These are phyloP conservation scores for Siderastrea radians DNA, from an alignment of 92 coral and sea anemone genomes.

Conservation along the genomic window DNA sequence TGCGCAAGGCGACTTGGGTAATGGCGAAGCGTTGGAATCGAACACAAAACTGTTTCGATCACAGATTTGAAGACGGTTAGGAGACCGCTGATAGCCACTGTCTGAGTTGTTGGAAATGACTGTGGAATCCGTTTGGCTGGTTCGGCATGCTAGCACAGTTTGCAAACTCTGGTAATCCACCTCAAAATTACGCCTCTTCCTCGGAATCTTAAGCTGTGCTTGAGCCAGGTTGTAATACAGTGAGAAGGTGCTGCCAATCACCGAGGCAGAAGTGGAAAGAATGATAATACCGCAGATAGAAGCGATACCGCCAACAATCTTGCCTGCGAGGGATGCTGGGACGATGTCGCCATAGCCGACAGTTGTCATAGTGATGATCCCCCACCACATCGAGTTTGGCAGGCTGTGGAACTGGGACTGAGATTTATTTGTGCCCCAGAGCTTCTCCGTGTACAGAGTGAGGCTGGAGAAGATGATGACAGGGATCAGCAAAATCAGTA, in stretches of 20 bases:
- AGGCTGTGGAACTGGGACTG: constrained; percentile 78
- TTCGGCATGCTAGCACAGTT: constrained; percentile 80
- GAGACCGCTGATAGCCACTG: constrained; percentile 91
- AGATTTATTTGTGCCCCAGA: constrained; percentile 57
- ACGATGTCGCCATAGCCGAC: constrained; percentile 97
- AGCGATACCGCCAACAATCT: constrained; percentile 92
- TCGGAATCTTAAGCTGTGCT: constrained; percentile 95
- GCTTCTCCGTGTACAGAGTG: constrained; percentile 80
- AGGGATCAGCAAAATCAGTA: constrained; percentile 89
- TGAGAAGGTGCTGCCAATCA: constrained; percentile 97
- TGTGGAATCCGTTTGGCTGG: constrained; percentile 88
- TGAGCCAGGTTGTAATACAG: constrained; percentile 97
- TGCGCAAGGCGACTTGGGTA: constrained; percentile 73
- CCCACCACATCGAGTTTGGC: constrained; percentile 99
- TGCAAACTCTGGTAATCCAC: constrained; percentile 88
- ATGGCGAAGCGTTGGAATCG: constrained; percentile 56
- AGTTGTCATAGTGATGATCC: constrained; percentile 98
- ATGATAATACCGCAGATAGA: constrained; percentile 97
- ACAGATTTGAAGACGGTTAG: constrained; percentile 75
- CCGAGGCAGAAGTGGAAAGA: constrained; percentile 95
- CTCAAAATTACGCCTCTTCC: constrained; percentile 79
- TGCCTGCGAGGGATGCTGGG: constrained; percentile 88
- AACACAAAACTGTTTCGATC: constrained; percentile 86
- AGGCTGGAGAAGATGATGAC: constrained; percentile 94
- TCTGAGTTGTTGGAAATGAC: constrained; percentile 84